A percentile compares a stretch with the other conserved stretches of the same genome.
Evolutionary conservation across 2,113 vertebrate genomes (phyloP).

Genomic region (Silurus meridionalis): DNA sequence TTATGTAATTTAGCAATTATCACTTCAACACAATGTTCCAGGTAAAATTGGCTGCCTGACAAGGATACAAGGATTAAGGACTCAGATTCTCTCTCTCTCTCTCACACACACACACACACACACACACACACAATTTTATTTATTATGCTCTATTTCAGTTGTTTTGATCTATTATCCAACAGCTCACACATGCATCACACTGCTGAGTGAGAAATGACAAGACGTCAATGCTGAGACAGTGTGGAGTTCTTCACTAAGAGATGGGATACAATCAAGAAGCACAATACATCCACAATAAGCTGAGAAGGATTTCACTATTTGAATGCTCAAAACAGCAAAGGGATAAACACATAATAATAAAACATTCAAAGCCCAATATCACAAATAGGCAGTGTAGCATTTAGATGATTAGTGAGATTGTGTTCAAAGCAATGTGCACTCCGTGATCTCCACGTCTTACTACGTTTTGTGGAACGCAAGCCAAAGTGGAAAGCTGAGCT

Average conservation of each 20-base stretch:
- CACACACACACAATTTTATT: neutral
- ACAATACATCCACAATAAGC: neutral
- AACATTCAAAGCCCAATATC: neutral
- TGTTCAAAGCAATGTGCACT: neutral
- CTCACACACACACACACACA: neutral
- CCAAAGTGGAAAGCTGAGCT: conserved; percentile 13
- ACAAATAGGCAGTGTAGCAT: neutral
- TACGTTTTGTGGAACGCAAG: neutral
- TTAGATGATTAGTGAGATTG: conserved; percentile 2
- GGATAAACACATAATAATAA: neutral
- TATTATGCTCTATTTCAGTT: neutral
- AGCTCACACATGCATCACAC: conserved; percentile 1
- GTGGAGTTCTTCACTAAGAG: neutral
- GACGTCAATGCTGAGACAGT: neutral
- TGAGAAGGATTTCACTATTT: neutral
- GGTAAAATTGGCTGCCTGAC: neutral
- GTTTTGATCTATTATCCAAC: neutral
- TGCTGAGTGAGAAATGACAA: neutral
- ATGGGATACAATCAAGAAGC: neutral
- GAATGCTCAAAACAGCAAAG: neutral
- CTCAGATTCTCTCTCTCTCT: neutral
- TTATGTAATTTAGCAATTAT: conserved; percentile 15
- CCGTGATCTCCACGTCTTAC: neutral
- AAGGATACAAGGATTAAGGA: neutral
- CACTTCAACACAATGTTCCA: neutral